Conservation (phyloP, 1,140 invertebrate species). For the Aethina tumida region DNA sequence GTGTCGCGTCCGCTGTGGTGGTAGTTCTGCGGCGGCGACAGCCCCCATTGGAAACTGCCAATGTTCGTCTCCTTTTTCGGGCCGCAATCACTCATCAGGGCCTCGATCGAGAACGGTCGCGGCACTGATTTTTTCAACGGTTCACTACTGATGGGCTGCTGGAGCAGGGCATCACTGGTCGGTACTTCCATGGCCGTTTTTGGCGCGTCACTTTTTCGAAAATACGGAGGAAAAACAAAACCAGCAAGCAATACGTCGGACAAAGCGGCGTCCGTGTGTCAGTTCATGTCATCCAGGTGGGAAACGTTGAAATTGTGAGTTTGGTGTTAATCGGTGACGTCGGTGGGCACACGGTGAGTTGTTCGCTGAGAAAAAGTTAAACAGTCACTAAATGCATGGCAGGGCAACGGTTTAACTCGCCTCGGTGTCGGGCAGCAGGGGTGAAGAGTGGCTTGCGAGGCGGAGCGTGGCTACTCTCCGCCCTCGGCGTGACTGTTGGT, state of each 20-base stretch:
- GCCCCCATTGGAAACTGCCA: conserved; percentile 16
- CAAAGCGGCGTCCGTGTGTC: too few species aligned
- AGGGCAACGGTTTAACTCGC: conserved; percentile 9
- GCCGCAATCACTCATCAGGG: conserved; percentile 33
- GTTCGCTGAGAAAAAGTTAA: conserved; percentile 1
- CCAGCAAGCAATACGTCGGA: too few species aligned
- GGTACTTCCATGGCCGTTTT: conserved; percentile 18
- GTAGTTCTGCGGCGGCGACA: conserved; percentile 10
- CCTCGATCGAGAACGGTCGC: conserved; percentile 35
- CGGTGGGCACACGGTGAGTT: neutral
- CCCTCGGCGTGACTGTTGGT: conserved; percentile 17
- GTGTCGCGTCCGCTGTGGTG: conserved; percentile 23
- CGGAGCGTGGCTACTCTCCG: conserved; percentile 10
- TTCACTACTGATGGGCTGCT: conserved; percentile 14
- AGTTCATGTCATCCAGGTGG: too few species aligned
- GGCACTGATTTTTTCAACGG: conserved; percentile 20
- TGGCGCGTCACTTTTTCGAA: neutral
- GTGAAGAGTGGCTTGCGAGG: conserved; percentile 10
- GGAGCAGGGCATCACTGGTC: too few species aligned
- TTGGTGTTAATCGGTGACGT: neutral
- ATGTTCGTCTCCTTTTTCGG: conserved; percentile 20
- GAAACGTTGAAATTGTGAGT: conserved; percentile 3
- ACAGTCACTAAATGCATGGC: conserved; percentile 5
- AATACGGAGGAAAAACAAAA: too few species aligned
- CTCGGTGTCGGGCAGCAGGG: too few species aligned